Evolutionary conservation across 2,113 vertebrate genomes (phyloP).

Genomic region (Tauraco erythrolophus): DNA sequence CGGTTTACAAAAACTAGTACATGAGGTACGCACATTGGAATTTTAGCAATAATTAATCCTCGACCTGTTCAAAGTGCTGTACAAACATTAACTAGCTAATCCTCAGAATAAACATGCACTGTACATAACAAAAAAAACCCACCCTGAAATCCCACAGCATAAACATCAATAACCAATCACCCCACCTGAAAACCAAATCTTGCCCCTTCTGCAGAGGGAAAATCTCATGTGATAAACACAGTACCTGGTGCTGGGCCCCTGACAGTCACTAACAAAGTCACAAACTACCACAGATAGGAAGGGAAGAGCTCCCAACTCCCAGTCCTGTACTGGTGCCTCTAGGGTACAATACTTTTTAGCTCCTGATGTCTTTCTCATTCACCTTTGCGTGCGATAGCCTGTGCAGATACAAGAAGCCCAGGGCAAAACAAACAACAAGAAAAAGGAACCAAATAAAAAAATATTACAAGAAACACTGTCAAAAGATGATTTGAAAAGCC

Average conservation of each 20-base stretch:
- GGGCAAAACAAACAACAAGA: background rate
- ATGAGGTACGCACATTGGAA: constrained; percentile 44
- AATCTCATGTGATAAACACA: background rate
- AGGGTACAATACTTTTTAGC: background rate
- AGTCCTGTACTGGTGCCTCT: background rate
- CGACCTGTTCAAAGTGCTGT: constrained; percentile 25
- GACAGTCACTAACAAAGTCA: background rate
- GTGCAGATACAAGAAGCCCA: background rate
- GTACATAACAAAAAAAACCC: constrained; percentile 8
- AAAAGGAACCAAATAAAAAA: background rate
- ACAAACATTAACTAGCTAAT: constrained; percentile 58
- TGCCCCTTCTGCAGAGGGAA: background rate
- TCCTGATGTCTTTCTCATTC: background rate
- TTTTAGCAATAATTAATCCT: constrained; percentile 62
- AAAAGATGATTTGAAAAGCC: constrained; percentile 25
- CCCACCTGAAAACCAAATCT: background rate
- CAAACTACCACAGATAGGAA: background rate
- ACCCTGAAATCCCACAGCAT: background rate
- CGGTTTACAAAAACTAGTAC: background rate
- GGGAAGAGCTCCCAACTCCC: background rate
- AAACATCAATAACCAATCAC: background rate
- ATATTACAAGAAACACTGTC: background rate
- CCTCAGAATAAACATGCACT: constrained; percentile 2
- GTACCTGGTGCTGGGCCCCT: background rate
- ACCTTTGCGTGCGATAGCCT: background rate